These are phyloP conservation scores for Fistularia tabacaria DNA, from an alignment of 2,797 vertebrate genomes.

Conservation along the genomic window DNA sequence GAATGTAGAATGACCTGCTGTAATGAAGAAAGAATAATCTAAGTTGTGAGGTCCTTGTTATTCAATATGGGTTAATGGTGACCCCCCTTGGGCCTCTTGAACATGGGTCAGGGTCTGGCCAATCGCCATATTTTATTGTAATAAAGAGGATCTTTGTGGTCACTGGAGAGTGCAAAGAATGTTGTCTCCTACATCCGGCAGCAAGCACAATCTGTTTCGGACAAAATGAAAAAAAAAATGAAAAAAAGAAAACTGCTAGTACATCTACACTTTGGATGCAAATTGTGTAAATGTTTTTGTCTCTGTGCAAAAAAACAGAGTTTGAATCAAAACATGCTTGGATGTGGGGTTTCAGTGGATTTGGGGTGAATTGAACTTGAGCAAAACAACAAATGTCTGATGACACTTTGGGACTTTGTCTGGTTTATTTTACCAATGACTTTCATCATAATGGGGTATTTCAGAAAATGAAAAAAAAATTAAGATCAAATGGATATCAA, in stretches of 20 bases:
- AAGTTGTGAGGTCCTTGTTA: slow-evolving; percentile 14
- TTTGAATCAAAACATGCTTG: too few relatives aligned
- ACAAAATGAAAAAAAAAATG: slow-evolving; percentile 2
- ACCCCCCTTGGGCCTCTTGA: slow-evolving; percentile 8
- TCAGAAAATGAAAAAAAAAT: too few relatives aligned
- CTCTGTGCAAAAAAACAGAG: too few relatives aligned
- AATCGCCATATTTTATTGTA: slow-evolving; percentile 13
- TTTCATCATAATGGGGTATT: too few relatives aligned
- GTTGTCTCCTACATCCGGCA: slow-evolving; percentile 11
- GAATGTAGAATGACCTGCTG: slow-evolving; percentile 10
- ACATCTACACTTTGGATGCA: too few relatives aligned
- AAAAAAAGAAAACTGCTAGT: slow-evolving; percentile 1
- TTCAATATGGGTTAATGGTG: slow-evolving; percentile 22
- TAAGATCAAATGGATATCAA: too few relatives aligned
- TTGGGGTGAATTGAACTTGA: too few relatives aligned
- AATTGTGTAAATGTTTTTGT: background rate
- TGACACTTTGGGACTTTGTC: too few relatives aligned
- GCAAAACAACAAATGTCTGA: too few relatives aligned
- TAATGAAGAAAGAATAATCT: slow-evolving; percentile 3
- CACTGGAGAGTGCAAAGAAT: slow-evolving; percentile 3
- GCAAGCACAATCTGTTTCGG: slow-evolving; percentile 1
- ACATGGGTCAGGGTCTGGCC: slow-evolving; percentile 11
- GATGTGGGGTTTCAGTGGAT: too few relatives aligned
- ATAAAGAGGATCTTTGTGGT: slow-evolving; percentile 18
- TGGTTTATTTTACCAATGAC: too few relatives aligned